Evolutionary conservation across 2,113 vertebrate genomes (phyloP), one percentile per base, ranked within the genome.

Genomic region (Falcunculus frontatus): DNA sequence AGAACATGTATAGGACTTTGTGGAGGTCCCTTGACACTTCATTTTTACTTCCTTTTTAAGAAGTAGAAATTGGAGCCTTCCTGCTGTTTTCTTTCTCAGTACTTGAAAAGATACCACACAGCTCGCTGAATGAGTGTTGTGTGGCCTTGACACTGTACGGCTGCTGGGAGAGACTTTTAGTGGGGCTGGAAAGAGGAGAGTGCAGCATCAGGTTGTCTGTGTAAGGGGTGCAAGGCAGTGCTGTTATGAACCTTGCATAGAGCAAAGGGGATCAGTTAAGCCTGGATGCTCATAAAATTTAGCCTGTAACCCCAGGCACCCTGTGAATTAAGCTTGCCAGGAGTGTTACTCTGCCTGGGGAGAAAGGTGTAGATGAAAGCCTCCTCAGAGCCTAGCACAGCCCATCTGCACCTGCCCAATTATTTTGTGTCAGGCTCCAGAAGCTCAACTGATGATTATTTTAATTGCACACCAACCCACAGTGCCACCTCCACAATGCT

Each of bases 401-500:
- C n/a, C n/a, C 16, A 72, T 82, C 44, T 82, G 29, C 65, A 39
- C 8, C 29, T 75, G 37, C 62, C 37, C 30, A 26, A 13, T 64
- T 44, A 35, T 68, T 75, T 87, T 64, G 16, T 88, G 32, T 89
- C 11, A 44, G 69, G 35, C 60, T 93, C 29, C 1, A 4, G 59
- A 83, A 77, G 55, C 39, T 80, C 39, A 70, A 4, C 21, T 22
- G 50, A 11, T 60, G 16, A 56, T 89, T 78, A 60, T 53, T 92
- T 79, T 84, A 79, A 84, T 83, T 82, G 53, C 33, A 42, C 0
- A 0, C 14, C 47, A 87, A 11, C 59, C 46, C 41, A 16, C 1
- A 0, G 16, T 69, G 53, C 47, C 32, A 60, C 52, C 0, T 0
- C 62, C 8, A 17, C 4, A 6, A 3, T 44, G 35, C 44, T 86